A percentile compares a stretch with the other conserved stretches of the same genome.
Evolutionary conservation across 2,113 vertebrate species (phyloP).

Genomic region (Oncorhynchus keta): DNA sequence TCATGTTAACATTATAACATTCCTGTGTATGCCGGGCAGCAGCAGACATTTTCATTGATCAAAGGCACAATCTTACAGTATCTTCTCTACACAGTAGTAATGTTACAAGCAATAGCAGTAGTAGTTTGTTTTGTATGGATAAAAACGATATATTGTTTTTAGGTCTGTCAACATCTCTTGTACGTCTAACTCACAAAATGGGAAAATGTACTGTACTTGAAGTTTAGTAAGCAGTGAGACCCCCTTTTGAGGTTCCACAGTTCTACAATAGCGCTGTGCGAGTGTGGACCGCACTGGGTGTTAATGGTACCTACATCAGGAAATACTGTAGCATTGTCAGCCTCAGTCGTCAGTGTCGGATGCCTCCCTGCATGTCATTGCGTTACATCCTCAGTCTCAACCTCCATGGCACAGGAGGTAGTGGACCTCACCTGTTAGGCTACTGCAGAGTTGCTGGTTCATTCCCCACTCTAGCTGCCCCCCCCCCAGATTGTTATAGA

Average conservation of each 20-base stretch:
- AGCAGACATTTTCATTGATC: conserved; percentile 43
- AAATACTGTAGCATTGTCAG: background rate
- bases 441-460: conserved; percentile 47
- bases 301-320: background rate
- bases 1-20: conserved; percentile 67
- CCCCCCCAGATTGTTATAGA: background rate
- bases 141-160: background rate
- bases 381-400: background rate
- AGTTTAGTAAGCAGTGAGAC: background rate
- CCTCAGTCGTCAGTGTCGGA: background rate
- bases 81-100: background rate
- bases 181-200: background rate
- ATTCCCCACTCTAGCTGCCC: background rate
- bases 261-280: background rate
- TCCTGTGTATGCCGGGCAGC: conserved; percentile 47
- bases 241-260: too few species aligned
- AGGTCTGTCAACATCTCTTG: background rate
- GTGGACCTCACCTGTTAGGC: conserved; percentile 17
- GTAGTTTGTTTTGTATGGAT: too few species aligned
- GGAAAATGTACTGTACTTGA: background rate
- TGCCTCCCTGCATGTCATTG: background rate
- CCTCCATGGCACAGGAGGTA: background rate
- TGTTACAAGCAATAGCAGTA: background rate
- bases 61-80: background rate
- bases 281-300: background rate